These are phyloP conservation scores for Eugnorisma glareosa DNA, from an alignment of 2,888 invertebrate genomes.

Conservation along the genomic window DNA sequence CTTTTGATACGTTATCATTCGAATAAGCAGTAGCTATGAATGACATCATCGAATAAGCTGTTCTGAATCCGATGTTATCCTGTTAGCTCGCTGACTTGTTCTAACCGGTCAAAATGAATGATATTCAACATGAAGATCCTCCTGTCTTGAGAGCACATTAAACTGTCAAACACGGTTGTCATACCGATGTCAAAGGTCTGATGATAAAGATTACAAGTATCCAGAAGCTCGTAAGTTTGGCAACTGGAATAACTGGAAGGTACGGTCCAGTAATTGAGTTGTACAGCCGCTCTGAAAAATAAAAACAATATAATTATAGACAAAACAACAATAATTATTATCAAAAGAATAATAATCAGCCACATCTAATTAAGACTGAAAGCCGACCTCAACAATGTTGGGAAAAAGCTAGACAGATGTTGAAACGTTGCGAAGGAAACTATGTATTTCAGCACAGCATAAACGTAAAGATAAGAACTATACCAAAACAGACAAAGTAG, in stretches of 20 bases:
- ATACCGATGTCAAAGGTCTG: slow-evolving; percentile 5
- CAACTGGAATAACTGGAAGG: slow-evolving; percentile 5
- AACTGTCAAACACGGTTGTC: slow-evolving; percentile 32
- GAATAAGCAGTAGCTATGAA: slow-evolving; percentile 13
- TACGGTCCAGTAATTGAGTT: neutral
- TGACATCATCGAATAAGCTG: slow-evolving; percentile 12
- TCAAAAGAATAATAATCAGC: slow-evolving; percentile 13
- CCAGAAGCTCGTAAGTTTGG: slow-evolving; percentile 11
- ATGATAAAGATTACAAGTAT: neutral
- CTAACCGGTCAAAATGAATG: neutral
- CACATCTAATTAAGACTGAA: slow-evolving; percentile 20
- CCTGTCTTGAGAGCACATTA: slow-evolving; percentile 10
- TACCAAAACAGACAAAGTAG: slow-evolving; percentile 17
- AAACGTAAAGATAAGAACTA: slow-evolving; percentile 32
- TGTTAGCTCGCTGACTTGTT: neutral
- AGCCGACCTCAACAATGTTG: neutral
- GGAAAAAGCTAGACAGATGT: slow-evolving; percentile 28
- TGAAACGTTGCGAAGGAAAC: slow-evolving; percentile 36
- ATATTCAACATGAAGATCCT: slow-evolving; percentile 8
- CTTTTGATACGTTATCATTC: slow-evolving; percentile 24
- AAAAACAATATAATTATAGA: neutral
- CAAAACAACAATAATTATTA: neutral
- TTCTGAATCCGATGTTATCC: slow-evolving; percentile 1
- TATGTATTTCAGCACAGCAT: slow-evolving; percentile 35
- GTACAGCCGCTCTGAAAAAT: slow-evolving; percentile 9